Percentiles rank a stretch among this genome's conserved stretches.
phyloP scores from a whole-genome alignment of 2,797 vertebrate genomes.

The Podargus strigoides region DNA sequence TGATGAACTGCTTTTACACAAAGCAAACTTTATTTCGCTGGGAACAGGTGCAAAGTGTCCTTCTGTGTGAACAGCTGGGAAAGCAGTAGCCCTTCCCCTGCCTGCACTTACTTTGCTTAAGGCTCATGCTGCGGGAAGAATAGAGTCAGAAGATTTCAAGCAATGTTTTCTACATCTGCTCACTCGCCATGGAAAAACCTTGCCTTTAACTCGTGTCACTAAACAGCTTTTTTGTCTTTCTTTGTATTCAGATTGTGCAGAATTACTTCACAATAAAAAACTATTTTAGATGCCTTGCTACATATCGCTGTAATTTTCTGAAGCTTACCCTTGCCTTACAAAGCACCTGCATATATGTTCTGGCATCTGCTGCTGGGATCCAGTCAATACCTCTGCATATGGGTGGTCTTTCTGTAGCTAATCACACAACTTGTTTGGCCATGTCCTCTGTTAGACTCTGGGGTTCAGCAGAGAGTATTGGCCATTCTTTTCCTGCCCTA shows the following conservation, averaged over 20 bases:
- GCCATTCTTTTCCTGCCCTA: neutral
- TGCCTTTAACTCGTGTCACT: neutral
- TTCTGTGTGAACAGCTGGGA: conserved; percentile 33
- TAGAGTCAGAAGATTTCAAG: neutral
- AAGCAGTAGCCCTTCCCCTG: neutral
- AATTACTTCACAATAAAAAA: neutral
- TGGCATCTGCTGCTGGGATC: neutral
- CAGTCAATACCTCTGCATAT: neutral
- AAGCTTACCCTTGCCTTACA: neutral
- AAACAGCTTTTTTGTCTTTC: neutral
- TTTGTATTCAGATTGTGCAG: neutral
- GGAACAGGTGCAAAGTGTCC: conserved; percentile 32
- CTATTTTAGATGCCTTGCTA: neutral
- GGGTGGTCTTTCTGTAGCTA: neutral
- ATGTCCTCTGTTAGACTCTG: neutral
- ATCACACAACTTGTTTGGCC: neutral
- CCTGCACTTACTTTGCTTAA: neutral
- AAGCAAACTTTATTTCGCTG: conserved; percentile 40
- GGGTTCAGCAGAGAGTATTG: neutral
- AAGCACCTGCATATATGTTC: neutral
- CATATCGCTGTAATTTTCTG: neutral
- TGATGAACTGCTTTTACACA: conserved; percentile 31
- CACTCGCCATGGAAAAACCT: neutral
- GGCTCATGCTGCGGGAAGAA: neutral
- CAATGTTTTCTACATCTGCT: neutral